Base-by-base conservation (phyloP, 2,113 vertebrate species). In the Pleuronectes platessa region DNA sequence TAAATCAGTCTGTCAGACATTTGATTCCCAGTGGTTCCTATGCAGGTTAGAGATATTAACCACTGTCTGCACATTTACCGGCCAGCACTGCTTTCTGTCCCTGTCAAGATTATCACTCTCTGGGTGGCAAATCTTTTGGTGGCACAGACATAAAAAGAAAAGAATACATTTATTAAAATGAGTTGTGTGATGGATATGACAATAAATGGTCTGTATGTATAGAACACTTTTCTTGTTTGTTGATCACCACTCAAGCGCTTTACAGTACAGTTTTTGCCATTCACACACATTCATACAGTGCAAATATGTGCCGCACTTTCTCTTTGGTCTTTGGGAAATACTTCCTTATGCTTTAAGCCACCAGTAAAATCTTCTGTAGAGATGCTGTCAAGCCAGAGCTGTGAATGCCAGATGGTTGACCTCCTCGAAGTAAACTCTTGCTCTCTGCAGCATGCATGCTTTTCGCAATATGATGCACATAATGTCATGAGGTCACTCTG, bases 381-480 rank as follows among this genome's bases (percentile, higher is more conserved):
- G 64, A 70, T n/a, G 60, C 26, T 81, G 37, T 76, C 27, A 56
- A 7, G 56, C 66, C 1, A 76, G 59, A 83, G 74, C 24, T 31
- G 53, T 71, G 26, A 56, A 42, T 71, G 78, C 73, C 69, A 84
- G 73, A 71, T 77, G 81, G 83, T 55, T 78, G 66, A 66, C 71
- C 73, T 66, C 69, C 62, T 84, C 79, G 63, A 79, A 81, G 76
- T 65, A 69, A 72, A 6, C 78, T 72, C 45, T 40, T 68, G 35
- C 17, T 71, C 63, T 60, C 56, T 45, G 53, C 71, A 15, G 68
- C 51, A 7, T 45, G 5, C 66, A 45, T 47, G n/a, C 55, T 68
- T 51, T 60, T 49, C 20, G 37, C 23, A 66, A 59, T 62, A 26
- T 10, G 13, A 65, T 40, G 8, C 68, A 12, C 54, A 53, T 5